phyloP scores from a whole-genome alignment of 2,888 invertebrate genomes.

The Tenthredo amoena region DNA sequence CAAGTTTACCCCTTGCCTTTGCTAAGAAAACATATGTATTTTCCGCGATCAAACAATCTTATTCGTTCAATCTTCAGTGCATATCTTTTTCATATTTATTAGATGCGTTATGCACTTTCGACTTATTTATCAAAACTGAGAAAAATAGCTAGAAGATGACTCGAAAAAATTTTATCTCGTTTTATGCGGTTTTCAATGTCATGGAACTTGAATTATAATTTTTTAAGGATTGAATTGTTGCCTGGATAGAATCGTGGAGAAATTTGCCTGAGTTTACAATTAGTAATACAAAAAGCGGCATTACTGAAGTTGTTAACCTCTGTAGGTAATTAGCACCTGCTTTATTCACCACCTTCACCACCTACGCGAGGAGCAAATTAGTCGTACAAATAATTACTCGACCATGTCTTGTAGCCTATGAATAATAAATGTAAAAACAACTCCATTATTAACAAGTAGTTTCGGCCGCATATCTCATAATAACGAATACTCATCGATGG shows the following conservation, averaged over 20 bases:
- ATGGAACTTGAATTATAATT: neutral
- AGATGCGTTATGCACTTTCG: neutral
- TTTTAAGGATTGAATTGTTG: neutral
- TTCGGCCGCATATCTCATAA: neutral
- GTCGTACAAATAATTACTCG: neutral
- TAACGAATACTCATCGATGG: neutral
- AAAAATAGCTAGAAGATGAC: neutral
- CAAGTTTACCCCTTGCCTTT: neutral
- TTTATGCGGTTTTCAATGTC: neutral
- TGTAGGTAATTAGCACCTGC: neutral
- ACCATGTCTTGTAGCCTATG: neutral
- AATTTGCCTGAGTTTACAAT: neutral
- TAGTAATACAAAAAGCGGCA: neutral
- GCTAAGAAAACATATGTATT: neutral
- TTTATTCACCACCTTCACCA: neutral
- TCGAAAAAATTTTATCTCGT: neutral
- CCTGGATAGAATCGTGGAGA: neutral
- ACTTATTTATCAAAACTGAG: neutral
- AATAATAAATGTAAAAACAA: neutral
- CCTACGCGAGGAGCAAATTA: neutral
- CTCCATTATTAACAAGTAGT: neutral
- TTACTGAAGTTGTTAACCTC: neutral
- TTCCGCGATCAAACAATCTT: neutral
- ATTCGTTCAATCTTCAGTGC: neutral
- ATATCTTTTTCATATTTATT: neutral